Evolutionary conservation across 92 coral and sea anemone species (phyloP).

Genomic region (Porites lobata): DNA sequence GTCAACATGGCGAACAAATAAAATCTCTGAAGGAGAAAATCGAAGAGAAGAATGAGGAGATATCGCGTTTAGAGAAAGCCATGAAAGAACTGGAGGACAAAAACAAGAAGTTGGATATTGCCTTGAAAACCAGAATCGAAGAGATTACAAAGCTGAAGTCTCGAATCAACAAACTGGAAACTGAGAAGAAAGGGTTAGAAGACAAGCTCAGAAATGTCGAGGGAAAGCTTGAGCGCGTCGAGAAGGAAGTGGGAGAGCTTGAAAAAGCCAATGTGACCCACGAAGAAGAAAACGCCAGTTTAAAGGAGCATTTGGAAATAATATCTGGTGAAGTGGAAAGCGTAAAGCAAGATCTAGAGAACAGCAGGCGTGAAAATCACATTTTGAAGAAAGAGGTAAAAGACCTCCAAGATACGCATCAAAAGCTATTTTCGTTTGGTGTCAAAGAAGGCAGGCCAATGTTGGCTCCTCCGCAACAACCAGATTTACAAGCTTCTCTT

Average conservation of each 20-base stretch:
- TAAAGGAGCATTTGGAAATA: constrained; percentile 17
- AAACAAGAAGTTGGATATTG: constrained; percentile 51
- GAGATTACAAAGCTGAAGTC: constrained; percentile 52
- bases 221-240: constrained; percentile 57
- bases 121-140: constrained; percentile 35
- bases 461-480: constrained; percentile 23
- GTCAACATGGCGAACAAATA: constrained; percentile 45
- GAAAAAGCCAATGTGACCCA: constrained; percentile 39
- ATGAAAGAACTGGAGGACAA: constrained; percentile 53
- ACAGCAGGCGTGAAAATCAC: constrained; percentile 33
- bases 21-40: constrained; percentile 46
- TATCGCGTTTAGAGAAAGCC: constrained; percentile 24
- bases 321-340: constrained; percentile 28
- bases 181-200: constrained; percentile 52
- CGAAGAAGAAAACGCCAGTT: constrained; percentile 42
- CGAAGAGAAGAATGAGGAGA: constrained; percentile 66
- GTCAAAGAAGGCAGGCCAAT: constrained; percentile 20
- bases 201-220: constrained; percentile 57
- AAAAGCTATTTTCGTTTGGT: constrained; percentile 18
- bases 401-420: constrained; percentile 40
- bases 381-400: constrained; percentile 56
- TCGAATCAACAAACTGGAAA: constrained; percentile 58
- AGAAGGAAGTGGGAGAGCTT: constrained; percentile 43
- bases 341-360: constrained; percentile 20
- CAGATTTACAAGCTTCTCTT: constrained; percentile 31